These are phyloP conservation scores for Tiliacea citrago DNA, from an alignment of 2,888 invertebrate genomes.

Conservation along the genomic window DNA sequence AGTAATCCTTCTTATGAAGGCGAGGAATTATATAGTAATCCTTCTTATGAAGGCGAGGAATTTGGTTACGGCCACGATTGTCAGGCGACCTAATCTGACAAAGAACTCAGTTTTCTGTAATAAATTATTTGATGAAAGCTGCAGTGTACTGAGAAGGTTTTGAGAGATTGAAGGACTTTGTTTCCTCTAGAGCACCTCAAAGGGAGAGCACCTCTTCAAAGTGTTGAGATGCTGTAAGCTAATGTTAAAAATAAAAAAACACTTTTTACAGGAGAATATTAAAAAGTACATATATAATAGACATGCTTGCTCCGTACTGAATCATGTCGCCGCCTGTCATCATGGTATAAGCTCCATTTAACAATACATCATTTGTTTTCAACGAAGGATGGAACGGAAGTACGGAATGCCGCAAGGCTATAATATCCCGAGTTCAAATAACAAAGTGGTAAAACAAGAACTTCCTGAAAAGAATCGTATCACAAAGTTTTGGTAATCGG, in stretches of 20 bases:
- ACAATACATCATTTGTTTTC: background rate
- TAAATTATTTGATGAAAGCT: background rate
- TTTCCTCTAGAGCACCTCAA: background rate
- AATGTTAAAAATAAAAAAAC: background rate
- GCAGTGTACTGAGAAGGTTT: background rate
- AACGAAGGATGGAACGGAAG: background rate
- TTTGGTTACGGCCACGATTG: background rate
- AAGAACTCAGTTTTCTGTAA: background rate
- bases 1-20: background rate
- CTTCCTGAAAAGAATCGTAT: constrained; percentile 37
- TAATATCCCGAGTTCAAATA: constrained; percentile 10
- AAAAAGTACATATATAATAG: background rate
- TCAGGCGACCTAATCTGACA: background rate
- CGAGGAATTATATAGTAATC: background rate
- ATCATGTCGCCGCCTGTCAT: background rate
- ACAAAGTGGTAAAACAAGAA: constrained; percentile 39
- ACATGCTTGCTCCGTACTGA: background rate
- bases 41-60: background rate
- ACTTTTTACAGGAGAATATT: background rate
- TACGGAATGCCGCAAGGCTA: background rate
- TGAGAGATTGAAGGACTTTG: background rate
- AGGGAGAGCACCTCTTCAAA: background rate
- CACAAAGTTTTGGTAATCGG: constrained; percentile 52
- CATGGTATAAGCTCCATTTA: background rate
- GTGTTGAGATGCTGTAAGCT: background rate